Conservation (phyloP, 2,888 invertebrate species). For the Drosophila siamana region DNA sequence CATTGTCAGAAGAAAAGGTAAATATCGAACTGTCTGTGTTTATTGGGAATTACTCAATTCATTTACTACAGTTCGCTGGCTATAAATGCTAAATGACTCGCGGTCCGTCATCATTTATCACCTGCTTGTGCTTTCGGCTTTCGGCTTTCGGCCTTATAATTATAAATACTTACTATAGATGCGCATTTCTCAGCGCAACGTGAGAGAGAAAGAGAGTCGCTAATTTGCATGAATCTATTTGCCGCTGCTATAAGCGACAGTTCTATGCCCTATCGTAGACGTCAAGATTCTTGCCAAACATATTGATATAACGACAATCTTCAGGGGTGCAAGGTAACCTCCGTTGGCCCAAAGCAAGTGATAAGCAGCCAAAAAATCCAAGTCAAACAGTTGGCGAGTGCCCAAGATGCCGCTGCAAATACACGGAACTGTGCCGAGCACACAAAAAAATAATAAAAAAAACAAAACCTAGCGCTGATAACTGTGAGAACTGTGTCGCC, state of each 20-base stretch:
- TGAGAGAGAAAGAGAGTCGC: not conserved
- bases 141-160: slow-evolving; percentile 9
- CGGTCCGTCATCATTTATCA: slow-evolving; percentile 2
- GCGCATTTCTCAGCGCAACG: not conserved
- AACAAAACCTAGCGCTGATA: slow-evolving; percentile 11
- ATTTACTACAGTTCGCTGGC: not conserved
- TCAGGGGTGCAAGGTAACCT: not conserved
- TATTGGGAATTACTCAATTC: not conserved
- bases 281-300: not conserved
- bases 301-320: not conserved
- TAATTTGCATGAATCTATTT: slow-evolving; percentile 1
- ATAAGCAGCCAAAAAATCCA: slow-evolving; percentile 1
- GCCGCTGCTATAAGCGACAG: not conserved
- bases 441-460: not conserved
- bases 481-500: slow-evolving; percentile 14
- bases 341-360: slow-evolving; percentile 1
- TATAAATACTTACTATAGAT: slow-evolving; percentile 12
- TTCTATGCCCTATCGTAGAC: not conserved
- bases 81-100: slow-evolving; percentile 9
- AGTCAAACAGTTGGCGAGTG: not conserved
- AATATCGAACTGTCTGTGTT: no score
- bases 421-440: not conserved
- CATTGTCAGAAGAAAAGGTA: no score
- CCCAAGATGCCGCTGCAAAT: slow-evolving; percentile 4
- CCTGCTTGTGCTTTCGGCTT: slow-evolving; percentile 1